These are phyloP conservation scores for Cyclargus thomasi DNA, from an alignment of 1,140 invertebrate genomes.

Conservation along the genomic window DNA sequence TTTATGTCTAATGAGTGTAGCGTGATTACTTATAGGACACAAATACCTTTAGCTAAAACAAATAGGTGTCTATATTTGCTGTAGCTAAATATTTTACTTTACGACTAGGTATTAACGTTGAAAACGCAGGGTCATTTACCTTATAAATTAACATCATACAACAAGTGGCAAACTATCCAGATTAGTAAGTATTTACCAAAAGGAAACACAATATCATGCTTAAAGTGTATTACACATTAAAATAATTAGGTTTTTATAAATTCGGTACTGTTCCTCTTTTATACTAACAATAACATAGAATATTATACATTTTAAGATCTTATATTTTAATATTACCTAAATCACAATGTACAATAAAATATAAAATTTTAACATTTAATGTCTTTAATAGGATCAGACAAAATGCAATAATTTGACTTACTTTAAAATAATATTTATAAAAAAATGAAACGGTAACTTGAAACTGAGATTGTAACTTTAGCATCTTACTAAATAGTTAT, in stretches of 20 bases:
- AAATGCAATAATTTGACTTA: conserved; percentile 38
- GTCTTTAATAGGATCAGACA: conserved; percentile 27
- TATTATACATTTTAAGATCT: conserved; percentile 31
- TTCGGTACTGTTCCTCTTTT: conserved; percentile 35
- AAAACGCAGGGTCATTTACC: no score
- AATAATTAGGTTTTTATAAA: conserved; percentile 22
- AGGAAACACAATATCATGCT: conserved; percentile 24
- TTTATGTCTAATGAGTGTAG: no score
- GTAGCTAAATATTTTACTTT: no score
- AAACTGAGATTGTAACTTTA: conserved; percentile 36
- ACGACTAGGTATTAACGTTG: no score
- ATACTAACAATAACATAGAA: conserved; percentile 27
- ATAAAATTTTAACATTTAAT: conserved; percentile 26
- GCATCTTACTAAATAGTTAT: background rate
- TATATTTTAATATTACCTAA: conserved; percentile 32
- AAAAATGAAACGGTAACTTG: conserved; percentile 38
- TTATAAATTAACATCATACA: no score
- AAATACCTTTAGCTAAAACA: no score
- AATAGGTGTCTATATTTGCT: no score
- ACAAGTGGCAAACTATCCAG: background rate
- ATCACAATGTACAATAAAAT: conserved; percentile 34
- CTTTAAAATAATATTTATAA: conserved; percentile 9
- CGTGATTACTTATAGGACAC: no score
- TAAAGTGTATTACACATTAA: conserved; percentile 19
- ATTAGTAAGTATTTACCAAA: conserved; percentile 4